Evolutionary conservation across 1,140 invertebrate species (phyloP).

Genomic region (Drosophila orosa): DNA sequence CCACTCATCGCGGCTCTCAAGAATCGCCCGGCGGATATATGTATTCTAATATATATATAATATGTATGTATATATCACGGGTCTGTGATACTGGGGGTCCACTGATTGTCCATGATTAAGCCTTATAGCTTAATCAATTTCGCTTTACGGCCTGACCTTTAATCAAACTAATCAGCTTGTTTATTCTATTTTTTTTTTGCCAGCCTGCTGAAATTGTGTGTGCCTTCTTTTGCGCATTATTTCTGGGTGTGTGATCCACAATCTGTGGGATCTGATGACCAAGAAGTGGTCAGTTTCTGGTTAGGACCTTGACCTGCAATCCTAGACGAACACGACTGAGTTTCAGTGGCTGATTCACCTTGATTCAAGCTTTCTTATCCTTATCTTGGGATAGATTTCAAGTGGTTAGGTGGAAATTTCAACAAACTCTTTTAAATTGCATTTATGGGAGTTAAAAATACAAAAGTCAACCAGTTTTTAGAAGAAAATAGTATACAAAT

Average conservation of each 20-base stretch:
- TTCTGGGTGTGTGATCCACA: neutral
- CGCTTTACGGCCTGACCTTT: conserved; percentile 33
- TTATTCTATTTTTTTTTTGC: conserved; percentile 49
- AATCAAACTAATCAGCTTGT: conserved; percentile 39
- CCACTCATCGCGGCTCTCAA: conserved; percentile 33
- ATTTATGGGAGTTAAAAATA: no score
- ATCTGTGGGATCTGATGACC: neutral
- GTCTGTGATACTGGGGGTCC: conserved; percentile 13
- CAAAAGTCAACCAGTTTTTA: no score
- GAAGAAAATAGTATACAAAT: no score
- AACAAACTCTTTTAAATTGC: neutral
- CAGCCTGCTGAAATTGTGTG: conserved; percentile 10
- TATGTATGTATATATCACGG: neutral
- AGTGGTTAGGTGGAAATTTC: neutral
- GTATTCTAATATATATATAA: neutral
- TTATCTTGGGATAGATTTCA: conserved; percentile 5
- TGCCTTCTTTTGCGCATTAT: conserved; percentile 33
- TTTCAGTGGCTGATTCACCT: conserved; percentile 12
- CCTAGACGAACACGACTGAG: conserved; percentile 2
- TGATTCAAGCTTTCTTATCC: neutral
- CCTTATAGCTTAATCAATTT: conserved; percentile 38
- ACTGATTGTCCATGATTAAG: conserved; percentile 44
- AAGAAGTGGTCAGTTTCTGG: conserved; percentile 11
- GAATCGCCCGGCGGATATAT: conserved; percentile 20
- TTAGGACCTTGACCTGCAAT: conserved; percentile 6